Evolutionary conservation across 2,113 vertebrate species (phyloP), one percentile per base, ranked within the genome.

Genomic region (Rhagologus leucostigma): DNA sequence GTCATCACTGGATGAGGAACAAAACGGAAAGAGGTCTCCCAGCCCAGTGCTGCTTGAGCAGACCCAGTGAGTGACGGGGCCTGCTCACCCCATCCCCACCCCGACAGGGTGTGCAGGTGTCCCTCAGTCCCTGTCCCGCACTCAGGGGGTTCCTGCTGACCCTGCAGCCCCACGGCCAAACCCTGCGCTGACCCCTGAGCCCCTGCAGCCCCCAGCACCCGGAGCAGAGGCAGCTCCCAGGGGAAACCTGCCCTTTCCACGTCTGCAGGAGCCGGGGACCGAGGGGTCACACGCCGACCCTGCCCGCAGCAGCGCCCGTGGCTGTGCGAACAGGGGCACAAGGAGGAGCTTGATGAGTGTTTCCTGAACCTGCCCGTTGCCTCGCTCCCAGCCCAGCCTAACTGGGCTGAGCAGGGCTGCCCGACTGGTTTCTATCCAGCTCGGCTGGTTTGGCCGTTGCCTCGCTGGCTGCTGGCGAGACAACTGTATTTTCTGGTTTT

Each of bases 401-500:
- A 10, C 77, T 3, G 1, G 60, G 78, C 41, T 20, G 16, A 96
- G 90, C 3, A 1, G 90, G 50, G 68, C 92, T 92, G 84, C 95
- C 80, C 47, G 83, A 93, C 95, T 3, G 60, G 96, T 97, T 97
- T 35, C 71, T 15, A 92, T 19, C 96, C 80, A 77, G 96, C 94
- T 11, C 1, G 30, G 76, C 96, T 90, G 93, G 96, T 97, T 95
- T 95, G 86, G 75, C 56, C 1, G 0, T 49, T 82, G 39, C 57
- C 81, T 89, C 17, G 5, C 82, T 73, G 76, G 53, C 16, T 62
- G 35, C 84, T 95, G 96, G 90, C 30, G 0, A 93, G 80, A 81
- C 71, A 89, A 81, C 10, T 81, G 33, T 78, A 77, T 92, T 90
- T 97, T 96, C 95, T 95, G 83, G 88, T 96, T 95, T 53, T 65